These are phyloP conservation scores for Phrynocephalus vlangalii DNA, from an alignment of 2,797 vertebrate species.

Conservation along the genomic window DNA sequence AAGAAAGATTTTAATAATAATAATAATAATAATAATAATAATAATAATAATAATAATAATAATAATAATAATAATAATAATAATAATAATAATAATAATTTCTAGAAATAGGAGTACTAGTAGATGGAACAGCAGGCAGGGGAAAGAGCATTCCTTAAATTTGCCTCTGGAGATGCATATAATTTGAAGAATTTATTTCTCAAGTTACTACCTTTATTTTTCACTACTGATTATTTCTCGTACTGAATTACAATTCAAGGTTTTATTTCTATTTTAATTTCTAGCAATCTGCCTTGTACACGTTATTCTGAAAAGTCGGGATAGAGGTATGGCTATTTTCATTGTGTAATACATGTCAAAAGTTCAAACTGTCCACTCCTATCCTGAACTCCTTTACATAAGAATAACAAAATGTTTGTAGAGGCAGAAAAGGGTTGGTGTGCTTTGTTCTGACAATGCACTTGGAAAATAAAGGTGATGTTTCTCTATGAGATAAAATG, in stretches of 20 bases:
- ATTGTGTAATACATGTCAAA: not conserved
- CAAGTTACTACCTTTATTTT: not conserved
- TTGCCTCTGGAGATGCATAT: too few species aligned
- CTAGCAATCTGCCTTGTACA: too few species aligned
- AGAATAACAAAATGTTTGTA: not conserved
- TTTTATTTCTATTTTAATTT: not conserved
- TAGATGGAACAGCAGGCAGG: not conserved
- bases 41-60: too few species aligned
- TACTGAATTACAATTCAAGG: not conserved
- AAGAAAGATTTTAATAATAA: too few species aligned
- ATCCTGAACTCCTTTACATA: not conserved
- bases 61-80: too few species aligned
- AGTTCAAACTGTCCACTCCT: not conserved
- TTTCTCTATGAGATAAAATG: not conserved
- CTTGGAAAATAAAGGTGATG: not conserved
- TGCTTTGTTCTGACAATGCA: constrained; percentile 12
- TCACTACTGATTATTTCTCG: not conserved
- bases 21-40: too few species aligned
- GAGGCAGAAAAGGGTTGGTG: not conserved
- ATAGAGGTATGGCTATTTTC: not conserved
- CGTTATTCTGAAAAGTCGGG: not conserved
- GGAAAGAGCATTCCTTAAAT: too few species aligned
- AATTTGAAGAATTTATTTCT: not conserved
- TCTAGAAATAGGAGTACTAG: too few species aligned
- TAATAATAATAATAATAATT: too few species aligned